Percentiles rank a stretch among this genome's conserved stretches.
phyloP scores from a whole-genome alignment of 2,888 invertebrate genomes.

The Periphyllus acericola region DNA sequence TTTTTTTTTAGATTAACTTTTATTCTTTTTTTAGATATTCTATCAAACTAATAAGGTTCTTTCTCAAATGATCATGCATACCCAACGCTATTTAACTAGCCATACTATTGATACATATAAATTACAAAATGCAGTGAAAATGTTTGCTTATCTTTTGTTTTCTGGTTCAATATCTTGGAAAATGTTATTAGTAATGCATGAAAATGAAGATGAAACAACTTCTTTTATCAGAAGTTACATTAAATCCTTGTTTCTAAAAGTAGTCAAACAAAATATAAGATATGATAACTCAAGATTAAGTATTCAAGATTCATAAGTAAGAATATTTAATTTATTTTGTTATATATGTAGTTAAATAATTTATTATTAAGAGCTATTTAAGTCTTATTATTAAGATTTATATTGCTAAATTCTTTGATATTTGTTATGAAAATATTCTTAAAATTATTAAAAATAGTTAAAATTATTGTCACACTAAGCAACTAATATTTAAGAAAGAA shows the following conservation, averaged over 20 bases:
- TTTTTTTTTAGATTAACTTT: too few species aligned
- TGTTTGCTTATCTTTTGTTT: conserved; percentile 94
- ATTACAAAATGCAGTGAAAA: conserved; percentile 93
- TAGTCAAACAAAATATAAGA: conserved; percentile 82
- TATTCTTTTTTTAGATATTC: too few species aligned
- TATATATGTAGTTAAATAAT: neutral
- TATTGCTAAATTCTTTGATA: too few species aligned
- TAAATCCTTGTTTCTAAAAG: conserved; percentile 92
- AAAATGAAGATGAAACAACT: conserved; percentile 90
- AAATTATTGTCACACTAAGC: too few species aligned
- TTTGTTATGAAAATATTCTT: too few species aligned
- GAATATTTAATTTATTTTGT: neutral
- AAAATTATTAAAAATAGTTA: too few species aligned
- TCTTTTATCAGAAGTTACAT: conserved; percentile 97
- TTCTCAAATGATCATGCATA: conserved; percentile 78
- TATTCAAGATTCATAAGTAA: conserved; percentile 80
- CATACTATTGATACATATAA: conserved; percentile 96
- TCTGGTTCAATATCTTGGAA: conserved; percentile 98
- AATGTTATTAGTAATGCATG: conserved; percentile 80
- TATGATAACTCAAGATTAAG: conserved; percentile 82
- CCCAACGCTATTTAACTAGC: conserved; percentile 91
- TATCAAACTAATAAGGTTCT: conserved; percentile 72
- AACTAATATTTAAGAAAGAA: too few species aligned
- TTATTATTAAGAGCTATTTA: too few species aligned
- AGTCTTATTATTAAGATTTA: too few species aligned